Conservation (phyloP, 2,888 invertebrate genomes). For the Noctua janthe region DNA sequence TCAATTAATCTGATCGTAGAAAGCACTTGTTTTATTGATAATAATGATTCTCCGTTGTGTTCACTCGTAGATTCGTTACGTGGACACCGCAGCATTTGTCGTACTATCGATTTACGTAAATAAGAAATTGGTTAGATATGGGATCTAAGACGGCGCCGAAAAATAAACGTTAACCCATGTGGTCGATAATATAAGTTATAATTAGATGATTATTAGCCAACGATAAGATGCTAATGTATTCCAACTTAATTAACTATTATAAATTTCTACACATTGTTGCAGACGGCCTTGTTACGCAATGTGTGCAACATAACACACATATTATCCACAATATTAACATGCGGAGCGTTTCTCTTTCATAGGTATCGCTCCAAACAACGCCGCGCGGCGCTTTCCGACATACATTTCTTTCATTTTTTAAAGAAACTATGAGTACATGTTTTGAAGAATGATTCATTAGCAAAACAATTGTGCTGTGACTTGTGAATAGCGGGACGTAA, state of each 20-base stretch:
- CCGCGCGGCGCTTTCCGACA: constrained; percentile 29
- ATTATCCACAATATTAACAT: constrained; percentile 70
- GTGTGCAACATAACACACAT: constrained; percentile 69
- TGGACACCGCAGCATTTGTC: constrained; percentile 1
- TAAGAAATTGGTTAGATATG: constrained; percentile 33
- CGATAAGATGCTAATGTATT: constrained; percentile 70
- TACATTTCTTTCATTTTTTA: constrained; percentile 43
- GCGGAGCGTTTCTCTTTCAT: constrained; percentile 68
- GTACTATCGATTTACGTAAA: constrained; percentile 20
- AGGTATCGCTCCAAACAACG: constrained; percentile 40
- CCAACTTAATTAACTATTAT: constrained; percentile 70
- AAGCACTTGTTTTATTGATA: constrained; percentile 33
- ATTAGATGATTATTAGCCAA: constrained; percentile 69
- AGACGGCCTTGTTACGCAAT: constrained; percentile 71
- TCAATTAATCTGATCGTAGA: constrained; percentile 29
- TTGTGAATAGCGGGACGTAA: constrained; percentile 33
- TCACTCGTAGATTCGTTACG: constrained; percentile 15
- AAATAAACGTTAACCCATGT: constrained; percentile 42
- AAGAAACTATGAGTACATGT: constrained; percentile 31
- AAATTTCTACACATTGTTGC: constrained; percentile 72
- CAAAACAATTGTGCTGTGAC: constrained; percentile 46
- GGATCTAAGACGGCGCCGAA: constrained; percentile 20
- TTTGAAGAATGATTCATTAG: constrained; percentile 53
- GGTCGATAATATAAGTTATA: constrained; percentile 66
- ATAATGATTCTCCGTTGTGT: constrained; percentile 41